Evolutionary conservation across 2,888 invertebrate species (phyloP), one percentile per base, ranked within the genome.

Genomic region (Ophion ellenae): DNA sequence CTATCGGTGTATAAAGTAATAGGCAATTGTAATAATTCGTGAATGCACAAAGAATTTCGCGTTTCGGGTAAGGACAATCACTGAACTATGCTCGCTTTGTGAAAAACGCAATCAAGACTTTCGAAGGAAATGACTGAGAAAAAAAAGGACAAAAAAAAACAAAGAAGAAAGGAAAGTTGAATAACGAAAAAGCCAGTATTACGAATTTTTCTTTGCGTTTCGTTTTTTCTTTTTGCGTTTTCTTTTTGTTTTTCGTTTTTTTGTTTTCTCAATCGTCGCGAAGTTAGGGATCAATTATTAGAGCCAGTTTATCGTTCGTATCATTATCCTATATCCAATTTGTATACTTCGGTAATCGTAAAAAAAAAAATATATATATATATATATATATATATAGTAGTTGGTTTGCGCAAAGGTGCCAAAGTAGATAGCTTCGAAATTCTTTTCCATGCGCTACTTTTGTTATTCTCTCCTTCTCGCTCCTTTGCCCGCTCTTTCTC

Each of bases 1-100:
- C 81, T 40, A 83, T 76, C 77, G 80, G 63, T 83, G 75, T 53
- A 17, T 53, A 53, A 53, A 53, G 17, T 82, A 84, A 80, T 82
- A 82, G 80, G 47, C 81, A 83, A 83, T 87, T 73, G 79, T 79
- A 87, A 88, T 81, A 84, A 89, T 83, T 81, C 85, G 85, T 86
- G 81, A 86, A 89, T 88, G 91, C 92, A 93, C 90, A 92, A 93
- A 94, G 94, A 94, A 94, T 93, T 93, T 93, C 91, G 94, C 94
- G 94, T 94, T 94, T 92, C 90, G 92, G 89, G 90, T 75, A 93
- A 92, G 94, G 94, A 94, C 94, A 94, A 94, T 94, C 94, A 94
- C 90, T 86, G 83, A 86, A 90, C 90, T 89, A 88, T 77, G 90
- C 91, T 92, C 90, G 90, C 76, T 85, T 79, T 79, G 85, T n/a